Percentiles rank a stretch among this genome's conserved stretches.
These are phyloP conservation scores for Gymnothorax reevesii DNA, from an alignment of 2,797 vertebrate species.

Conservation along the genomic window DNA sequence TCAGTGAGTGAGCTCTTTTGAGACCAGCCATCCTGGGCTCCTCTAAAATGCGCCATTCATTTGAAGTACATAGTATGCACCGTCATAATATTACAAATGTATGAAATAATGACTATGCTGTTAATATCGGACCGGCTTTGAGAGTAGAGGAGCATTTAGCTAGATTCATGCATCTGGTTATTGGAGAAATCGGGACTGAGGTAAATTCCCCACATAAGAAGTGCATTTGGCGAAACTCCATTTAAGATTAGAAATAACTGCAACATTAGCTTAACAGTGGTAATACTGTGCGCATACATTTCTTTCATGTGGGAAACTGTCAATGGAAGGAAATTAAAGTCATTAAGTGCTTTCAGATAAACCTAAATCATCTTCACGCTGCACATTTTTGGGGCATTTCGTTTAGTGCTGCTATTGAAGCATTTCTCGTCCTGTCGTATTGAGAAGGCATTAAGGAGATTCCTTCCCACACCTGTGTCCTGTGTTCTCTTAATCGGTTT, in stretches of 20 bases:
- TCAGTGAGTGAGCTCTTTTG: slow-evolving; percentile 71
- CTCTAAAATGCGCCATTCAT: not conserved
- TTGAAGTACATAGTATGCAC: not conserved
- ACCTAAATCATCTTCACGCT: not conserved
- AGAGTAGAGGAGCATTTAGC: not conserved
- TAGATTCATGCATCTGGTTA: not conserved
- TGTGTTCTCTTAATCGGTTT: slow-evolving; percentile 7
- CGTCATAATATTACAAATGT: not conserved
- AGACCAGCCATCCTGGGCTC: not conserved
- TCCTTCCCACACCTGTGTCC: not conserved
- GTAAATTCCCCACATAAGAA: not conserved
- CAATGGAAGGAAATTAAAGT: not conserved
- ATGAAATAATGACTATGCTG: not conserved
- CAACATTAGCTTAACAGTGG: not conserved
- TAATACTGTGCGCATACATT: not conserved
- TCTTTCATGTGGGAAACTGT: not conserved
- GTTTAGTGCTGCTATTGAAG: not conserved
- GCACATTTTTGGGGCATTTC: not conserved
- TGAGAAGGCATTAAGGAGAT: not conserved
- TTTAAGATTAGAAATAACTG: not conserved
- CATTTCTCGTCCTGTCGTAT: not conserved
- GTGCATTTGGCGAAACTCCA: not conserved
- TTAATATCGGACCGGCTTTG: not conserved
- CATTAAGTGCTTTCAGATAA: not conserved
- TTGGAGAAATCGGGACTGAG: not conserved